Evolutionary conservation across 1,140 invertebrate genomes (phyloP).

Genomic region (Centruroides sculpturatus): DNA sequence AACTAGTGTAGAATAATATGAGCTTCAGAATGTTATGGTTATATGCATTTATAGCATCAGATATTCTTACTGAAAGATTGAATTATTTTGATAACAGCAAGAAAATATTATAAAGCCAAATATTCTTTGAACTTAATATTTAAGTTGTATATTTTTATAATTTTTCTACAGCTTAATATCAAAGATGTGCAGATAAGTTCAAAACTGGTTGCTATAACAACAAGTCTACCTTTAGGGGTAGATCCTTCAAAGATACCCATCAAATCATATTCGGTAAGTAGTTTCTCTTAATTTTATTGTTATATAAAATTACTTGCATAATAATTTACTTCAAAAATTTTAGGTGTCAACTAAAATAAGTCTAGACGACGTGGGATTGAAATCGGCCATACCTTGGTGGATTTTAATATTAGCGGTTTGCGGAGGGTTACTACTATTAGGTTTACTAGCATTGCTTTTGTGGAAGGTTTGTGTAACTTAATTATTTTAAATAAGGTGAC

Average conservation of each 20-base stretch:
- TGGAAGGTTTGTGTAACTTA: constrained; percentile 55
- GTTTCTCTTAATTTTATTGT: neutral
- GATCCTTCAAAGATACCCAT: constrained; percentile 39
- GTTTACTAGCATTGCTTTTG: constrained; percentile 61
- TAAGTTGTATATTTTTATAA: no score
- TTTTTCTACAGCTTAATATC: constrained; percentile 2
- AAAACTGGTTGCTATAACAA: constrained; percentile 52
- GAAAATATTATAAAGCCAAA: no score
- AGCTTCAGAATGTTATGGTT: no score
- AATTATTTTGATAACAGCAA: no score
- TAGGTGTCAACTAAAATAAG: constrained; percentile 39
- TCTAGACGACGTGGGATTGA: constrained; percentile 38
- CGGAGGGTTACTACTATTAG: constrained; percentile 62
- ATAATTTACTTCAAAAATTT: neutral
- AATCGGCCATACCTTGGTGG: constrained; percentile 67
- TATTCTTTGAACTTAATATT: no score
- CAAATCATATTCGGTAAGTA: constrained; percentile 25
- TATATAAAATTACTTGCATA: neutral
- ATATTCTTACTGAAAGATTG: no score
- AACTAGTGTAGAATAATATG: no score
- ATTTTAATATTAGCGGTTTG: constrained; percentile 69
- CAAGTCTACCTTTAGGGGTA: constrained; percentile 56
- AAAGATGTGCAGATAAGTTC: constrained; percentile 49
- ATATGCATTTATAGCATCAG: no score
- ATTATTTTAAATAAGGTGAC: neutral